Conservation (phyloP, 2,888 invertebrate species). For the Escarpia spicata region DNA sequence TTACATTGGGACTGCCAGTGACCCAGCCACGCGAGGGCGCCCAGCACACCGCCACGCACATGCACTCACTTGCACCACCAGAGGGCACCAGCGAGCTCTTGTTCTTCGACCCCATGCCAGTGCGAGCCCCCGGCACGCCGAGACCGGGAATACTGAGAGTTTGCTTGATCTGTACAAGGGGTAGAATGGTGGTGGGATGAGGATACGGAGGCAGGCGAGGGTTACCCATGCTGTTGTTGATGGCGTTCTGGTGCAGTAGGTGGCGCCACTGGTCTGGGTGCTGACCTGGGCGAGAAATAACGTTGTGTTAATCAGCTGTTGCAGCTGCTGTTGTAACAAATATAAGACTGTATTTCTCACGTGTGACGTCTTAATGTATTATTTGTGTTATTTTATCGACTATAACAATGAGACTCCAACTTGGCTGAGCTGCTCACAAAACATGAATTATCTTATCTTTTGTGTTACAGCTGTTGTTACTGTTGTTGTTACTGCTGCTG, state of each 20-base stretch:
- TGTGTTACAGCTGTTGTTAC: not conserved
- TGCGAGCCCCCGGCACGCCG: slow-evolving; percentile 17
- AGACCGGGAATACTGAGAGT: slow-evolving; percentile 52
- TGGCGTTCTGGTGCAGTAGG: slow-evolving; percentile 56
- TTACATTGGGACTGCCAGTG: slow-evolving; percentile 65
- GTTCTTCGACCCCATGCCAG: slow-evolving; percentile 42
- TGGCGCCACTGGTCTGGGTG: slow-evolving; percentile 37
- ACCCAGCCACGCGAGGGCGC: slow-evolving; percentile 82
- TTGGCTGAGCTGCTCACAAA: no score
- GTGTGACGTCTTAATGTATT: no score
- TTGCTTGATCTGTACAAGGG: slow-evolving; percentile 66
- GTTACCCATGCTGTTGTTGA: slow-evolving; percentile 70
- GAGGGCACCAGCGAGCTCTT: slow-evolving; percentile 21
- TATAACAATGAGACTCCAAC: no score
- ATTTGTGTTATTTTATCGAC: no score
- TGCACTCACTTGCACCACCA: slow-evolving; percentile 75
- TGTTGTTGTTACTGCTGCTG: not conserved
- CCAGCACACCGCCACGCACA: slow-evolving; percentile 83
- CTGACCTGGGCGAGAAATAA: not conserved
- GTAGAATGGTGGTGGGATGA: slow-evolving; percentile 77
- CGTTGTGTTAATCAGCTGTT: not conserved
- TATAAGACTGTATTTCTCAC: no score
- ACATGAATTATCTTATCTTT: no score
- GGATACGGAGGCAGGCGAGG: slow-evolving; percentile 92
- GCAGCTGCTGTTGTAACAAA: not conserved